Evolutionary conservation across 2,888 invertebrate genomes (phyloP).

Genomic region (Campopleginae sp.): DNA sequence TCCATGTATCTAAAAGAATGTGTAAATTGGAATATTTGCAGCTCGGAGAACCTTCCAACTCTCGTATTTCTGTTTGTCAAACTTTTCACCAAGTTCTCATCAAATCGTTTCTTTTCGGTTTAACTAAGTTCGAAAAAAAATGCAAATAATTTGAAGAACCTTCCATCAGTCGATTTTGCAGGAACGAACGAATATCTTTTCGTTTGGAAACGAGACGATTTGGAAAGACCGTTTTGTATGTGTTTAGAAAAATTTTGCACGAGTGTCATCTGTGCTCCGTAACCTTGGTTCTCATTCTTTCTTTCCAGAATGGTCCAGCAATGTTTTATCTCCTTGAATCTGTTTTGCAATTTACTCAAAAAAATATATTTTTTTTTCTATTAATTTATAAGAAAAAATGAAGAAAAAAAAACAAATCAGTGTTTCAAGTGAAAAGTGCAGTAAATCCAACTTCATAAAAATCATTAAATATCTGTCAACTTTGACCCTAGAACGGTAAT

Average conservation of each 20-base stretch:
- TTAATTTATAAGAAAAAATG: no score
- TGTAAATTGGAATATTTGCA: conserved; percentile 24
- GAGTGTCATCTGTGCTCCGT: neutral
- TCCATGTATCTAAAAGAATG: neutral
- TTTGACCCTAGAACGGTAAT: no score
- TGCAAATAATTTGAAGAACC: neutral
- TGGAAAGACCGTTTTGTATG: neutral
- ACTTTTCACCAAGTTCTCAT: neutral
- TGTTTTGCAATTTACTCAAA: neutral
- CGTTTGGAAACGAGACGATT: neutral
- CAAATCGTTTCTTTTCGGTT: neutral
- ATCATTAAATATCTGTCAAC: neutral
- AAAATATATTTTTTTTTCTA: neutral
- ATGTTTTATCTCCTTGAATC: neutral
- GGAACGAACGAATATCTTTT: neutral
- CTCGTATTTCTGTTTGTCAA: neutral
- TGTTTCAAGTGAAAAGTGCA: neutral
- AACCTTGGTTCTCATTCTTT: neutral
- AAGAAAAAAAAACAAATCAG: neutral
- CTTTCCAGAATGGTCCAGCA: neutral
- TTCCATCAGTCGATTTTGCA: neutral
- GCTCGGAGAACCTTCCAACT: neutral
- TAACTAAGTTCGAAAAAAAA: neutral
- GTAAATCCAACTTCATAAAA: neutral
- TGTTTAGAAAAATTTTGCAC: conserved; percentile 7